Evolutionary conservation across 2,113 vertebrate species (phyloP).

Genomic region (Conger conger): DNA sequence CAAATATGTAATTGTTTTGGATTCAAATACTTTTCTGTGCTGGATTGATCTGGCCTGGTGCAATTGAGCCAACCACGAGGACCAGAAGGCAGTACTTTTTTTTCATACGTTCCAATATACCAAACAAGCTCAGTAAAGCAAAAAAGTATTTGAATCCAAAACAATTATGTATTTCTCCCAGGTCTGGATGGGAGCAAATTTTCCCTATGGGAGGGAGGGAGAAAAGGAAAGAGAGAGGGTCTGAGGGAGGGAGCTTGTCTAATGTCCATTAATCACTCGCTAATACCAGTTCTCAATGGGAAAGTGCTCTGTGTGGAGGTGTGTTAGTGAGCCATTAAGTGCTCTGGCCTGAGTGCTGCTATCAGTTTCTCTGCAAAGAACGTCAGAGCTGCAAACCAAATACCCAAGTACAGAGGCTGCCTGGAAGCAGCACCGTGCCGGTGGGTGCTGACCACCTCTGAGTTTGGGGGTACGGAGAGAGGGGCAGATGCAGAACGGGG

Average conservation of each 20-base stretch:
- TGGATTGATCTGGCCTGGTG: too few relatives aligned
- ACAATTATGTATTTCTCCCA: too few relatives aligned
- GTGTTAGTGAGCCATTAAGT: background rate
- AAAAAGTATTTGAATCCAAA: too few relatives aligned
- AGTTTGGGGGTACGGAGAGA: background rate
- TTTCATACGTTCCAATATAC: too few relatives aligned
- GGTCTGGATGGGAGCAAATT: background rate
- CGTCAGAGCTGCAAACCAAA: background rate
- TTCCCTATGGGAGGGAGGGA: background rate
- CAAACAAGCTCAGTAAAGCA: too few relatives aligned
- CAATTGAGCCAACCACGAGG: too few relatives aligned
- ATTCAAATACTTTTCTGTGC: too few relatives aligned
- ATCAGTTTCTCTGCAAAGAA: background rate
- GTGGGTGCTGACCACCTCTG: background rate
- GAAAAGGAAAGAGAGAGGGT: background rate
- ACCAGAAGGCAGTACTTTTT: too few relatives aligned
- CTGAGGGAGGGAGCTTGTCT: background rate
- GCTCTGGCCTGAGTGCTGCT: background rate
- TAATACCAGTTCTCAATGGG: background rate
- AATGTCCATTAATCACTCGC: background rate
- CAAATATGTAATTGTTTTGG: too few relatives aligned
- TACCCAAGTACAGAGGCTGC: background rate
- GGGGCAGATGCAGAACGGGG: constrained; percentile 7
- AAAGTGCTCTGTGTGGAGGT: background rate
- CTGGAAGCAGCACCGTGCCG: background rate